Evolutionary conservation across 2,888 invertebrate genomes (phyloP).

Genomic region (Eupithecia subfuscata): DNA sequence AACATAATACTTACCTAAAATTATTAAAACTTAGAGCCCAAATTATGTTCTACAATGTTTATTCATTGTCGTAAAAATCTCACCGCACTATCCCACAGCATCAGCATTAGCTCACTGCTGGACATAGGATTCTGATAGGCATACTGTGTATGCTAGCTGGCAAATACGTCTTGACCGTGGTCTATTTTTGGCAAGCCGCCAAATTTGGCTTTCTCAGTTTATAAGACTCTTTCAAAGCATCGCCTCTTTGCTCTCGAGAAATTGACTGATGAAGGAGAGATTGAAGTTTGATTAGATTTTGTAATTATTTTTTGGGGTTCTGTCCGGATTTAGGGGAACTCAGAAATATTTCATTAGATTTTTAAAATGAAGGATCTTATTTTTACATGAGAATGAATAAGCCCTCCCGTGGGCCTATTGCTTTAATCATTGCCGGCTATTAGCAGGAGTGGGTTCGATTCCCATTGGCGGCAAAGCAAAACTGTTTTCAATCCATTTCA

Average conservation of each 20-base stretch:
- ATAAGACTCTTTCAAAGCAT: constrained; percentile 13
- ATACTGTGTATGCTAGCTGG: background rate
- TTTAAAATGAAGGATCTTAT: too few species aligned
- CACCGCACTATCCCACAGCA: too few species aligned
- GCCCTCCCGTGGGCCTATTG: too few species aligned
- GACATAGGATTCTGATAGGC: background rate
- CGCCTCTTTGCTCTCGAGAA: constrained; percentile 19
- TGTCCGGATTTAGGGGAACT: background rate
- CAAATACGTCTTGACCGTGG: background rate
- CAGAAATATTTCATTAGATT: background rate
- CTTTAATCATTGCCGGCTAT: too few species aligned
- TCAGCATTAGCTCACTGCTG: background rate
- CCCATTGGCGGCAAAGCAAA: too few species aligned
- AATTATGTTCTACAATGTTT: too few species aligned
- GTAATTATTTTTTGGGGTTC: constrained; percentile 6
- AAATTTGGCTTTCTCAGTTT: constrained; percentile 24
- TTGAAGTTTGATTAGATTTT: constrained; percentile 14
- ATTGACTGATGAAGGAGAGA: constrained; percentile 8
- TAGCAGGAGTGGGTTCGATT: too few species aligned
- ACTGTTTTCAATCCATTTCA: too few species aligned
- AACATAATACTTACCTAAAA: too few species aligned
- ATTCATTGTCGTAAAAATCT: too few species aligned
- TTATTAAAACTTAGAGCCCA: too few species aligned
- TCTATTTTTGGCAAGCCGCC: constrained; percentile 26
- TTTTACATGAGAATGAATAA: too few species aligned